These are phyloP conservation scores for Palythoa grandiflora DNA, from an alignment of 92 coral and sea anemone genomes.

Conservation along the genomic window DNA sequence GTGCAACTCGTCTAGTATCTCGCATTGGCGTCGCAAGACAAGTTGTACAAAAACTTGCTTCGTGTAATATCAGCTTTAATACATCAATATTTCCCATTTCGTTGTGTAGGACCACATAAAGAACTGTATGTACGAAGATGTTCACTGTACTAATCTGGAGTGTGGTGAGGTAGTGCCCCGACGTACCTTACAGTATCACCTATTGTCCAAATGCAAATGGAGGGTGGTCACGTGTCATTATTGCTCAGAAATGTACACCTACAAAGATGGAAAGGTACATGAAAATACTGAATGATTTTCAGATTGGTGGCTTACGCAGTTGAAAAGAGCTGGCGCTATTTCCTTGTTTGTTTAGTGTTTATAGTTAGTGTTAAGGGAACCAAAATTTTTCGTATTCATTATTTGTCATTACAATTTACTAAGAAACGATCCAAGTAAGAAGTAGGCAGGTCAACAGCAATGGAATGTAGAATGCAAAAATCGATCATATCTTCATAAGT, in stretches of 20 bases:
- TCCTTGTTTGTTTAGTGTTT: background rate
- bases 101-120: slow-evolving; percentile 82
- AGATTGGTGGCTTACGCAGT: background rate
- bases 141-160: slow-evolving; percentile 91
- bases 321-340: background rate
- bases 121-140: slow-evolving; percentile 94
- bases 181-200: slow-evolving; percentile 89
- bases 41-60: too few relatives aligned
- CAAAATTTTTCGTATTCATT: too few relatives aligned
- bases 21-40: too few relatives aligned
- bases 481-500: too few relatives aligned
- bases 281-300: too few relatives aligned
- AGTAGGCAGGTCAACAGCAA: too few relatives aligned
- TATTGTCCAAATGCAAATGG: slow-evolving; percentile 96
- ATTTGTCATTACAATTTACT: too few relatives aligned
- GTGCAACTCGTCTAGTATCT: too few relatives aligned
- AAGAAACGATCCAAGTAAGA: too few relatives aligned
- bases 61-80: too few relatives aligned
- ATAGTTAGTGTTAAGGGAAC: too few relatives aligned
- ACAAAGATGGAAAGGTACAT: slow-evolving; percentile 95
- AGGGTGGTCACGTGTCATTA: slow-evolving; percentile 94
- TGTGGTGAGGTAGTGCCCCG: slow-evolving; percentile 92
- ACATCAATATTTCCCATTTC: background rate
- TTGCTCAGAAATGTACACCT: slow-evolving; percentile 95
- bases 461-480: too few relatives aligned